phyloP scores from a whole-genome alignment of 2,113 vertebrate species.

The Trematomus loennbergii region DNA sequence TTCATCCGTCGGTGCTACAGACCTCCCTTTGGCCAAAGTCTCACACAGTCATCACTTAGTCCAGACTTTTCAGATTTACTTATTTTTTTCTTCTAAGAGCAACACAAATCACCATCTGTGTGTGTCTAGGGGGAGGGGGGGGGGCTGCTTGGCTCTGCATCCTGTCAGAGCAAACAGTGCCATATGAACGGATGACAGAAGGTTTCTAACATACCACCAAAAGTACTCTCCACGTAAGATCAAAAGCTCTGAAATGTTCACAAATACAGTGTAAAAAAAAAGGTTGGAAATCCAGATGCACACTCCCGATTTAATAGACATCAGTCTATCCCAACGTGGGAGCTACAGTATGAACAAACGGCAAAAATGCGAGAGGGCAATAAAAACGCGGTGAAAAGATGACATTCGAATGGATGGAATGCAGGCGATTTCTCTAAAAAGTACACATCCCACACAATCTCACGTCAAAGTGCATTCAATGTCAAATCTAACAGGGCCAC shows the following conservation, averaged over 20 bases:
- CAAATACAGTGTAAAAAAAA: conserved; percentile 72
- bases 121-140: neutral
- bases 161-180: conserved; percentile 66
- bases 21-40: conserved; percentile 69
- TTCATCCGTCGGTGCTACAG: conserved; percentile 53
- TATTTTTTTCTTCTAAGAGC: conserved; percentile 34
- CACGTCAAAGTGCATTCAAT: conserved; percentile 87
- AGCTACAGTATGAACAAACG: conserved; percentile 63
- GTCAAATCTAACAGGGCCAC: conserved; percentile 68
- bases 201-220: conserved; percentile 61
- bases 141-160: conserved; percentile 40
- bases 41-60: conserved; percentile 58
- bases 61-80: conserved; percentile 58
- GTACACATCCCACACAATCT: conserved; percentile 83
- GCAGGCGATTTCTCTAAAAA: conserved; percentile 72
- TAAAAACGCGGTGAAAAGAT: conserved; percentile 63
- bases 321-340: conserved; percentile 32
- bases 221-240: conserved; percentile 37
- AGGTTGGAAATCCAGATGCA: conserved; percentile 48
- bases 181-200: conserved; percentile 65
- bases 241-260: conserved; percentile 71
- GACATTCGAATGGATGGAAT: conserved; percentile 83
- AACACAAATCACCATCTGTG: conserved; percentile 52
- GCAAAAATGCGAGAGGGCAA: conserved; percentile 50
- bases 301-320: conserved; percentile 45